Evolutionary conservation across 1,140 invertebrate genomes (phyloP).

Genomic region (Theocolax elegans): DNA sequence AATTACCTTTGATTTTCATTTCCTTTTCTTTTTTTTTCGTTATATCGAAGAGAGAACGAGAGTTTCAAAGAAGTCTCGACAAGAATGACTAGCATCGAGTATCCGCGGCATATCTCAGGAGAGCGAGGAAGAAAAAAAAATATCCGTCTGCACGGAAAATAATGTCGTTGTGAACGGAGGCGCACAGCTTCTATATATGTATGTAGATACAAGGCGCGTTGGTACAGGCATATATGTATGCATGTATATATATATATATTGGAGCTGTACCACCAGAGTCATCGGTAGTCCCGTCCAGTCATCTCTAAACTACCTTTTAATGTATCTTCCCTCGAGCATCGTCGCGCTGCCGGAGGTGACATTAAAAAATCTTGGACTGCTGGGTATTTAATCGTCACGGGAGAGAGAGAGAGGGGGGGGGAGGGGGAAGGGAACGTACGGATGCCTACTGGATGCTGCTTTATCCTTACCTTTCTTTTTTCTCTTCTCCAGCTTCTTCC

Average conservation of each 20-base stretch:
- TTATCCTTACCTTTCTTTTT: too few species aligned
- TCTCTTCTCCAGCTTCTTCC: neutral
- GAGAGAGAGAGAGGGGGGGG: too few species aligned
- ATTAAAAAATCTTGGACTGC: slow-evolving; percentile 26
- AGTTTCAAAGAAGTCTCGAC: slow-evolving; percentile 4
- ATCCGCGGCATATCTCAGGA: too few species aligned
- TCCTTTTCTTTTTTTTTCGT: too few species aligned
- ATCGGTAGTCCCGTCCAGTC: slow-evolving; percentile 53
- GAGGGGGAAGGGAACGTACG: too few species aligned
- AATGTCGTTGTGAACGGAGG: slow-evolving; percentile 4
- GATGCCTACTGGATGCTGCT: too few species aligned
- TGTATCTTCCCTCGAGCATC: slow-evolving; percentile 46
- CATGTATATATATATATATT: neutral
- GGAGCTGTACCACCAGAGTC: slow-evolving; percentile 31
- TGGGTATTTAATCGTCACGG: slow-evolving; percentile 11
- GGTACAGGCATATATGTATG: too few species aligned
- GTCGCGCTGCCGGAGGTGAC: slow-evolving; percentile 8
- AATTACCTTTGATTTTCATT: slow-evolving; percentile 13
- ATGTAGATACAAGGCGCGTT: neutral
- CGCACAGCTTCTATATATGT: too few species aligned
- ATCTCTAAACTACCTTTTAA: slow-evolving; percentile 62
- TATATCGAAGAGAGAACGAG: too few species aligned
- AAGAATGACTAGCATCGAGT: slow-evolving; percentile 9
- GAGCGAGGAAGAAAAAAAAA: neutral
- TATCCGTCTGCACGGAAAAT: slow-evolving; percentile 22